Base-by-base conservation (phyloP, 1,140 invertebrate species). In the Argopecten irradians region DNA sequence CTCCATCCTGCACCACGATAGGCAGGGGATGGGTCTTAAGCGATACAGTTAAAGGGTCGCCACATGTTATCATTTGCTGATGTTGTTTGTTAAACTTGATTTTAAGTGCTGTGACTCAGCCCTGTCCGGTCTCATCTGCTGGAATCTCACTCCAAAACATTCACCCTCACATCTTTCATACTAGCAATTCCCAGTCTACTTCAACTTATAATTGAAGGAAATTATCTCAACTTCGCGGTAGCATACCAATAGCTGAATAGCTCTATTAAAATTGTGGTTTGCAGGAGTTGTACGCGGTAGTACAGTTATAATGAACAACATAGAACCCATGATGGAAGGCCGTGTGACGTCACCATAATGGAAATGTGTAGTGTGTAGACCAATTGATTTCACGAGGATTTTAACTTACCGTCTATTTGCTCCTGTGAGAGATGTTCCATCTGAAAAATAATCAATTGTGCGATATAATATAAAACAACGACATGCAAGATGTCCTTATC, bases 351-450 rank as follows among this genome's bases (percentile, higher is more conserved):
- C 55, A 71, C 11, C 5, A 28, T 28, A 22, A 71, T 5, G 22
- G 16, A n/a, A 7, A n/a, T 28, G 55, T 28, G n/a, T 71, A 5
- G 22, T 71, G 55, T 5, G 55, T n/a, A 71, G 55, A 71, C 13
- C 22, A 71, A 5, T 71, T 71, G n/a, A 71, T 28, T 28, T 71
- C 55, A 71, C 55, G 0, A 71, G 8, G 55, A 71, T n/a, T 0
- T 28, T 28, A n/a, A 71, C 55, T 71, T 71, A 71, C 55, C 55
- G 16, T 71, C 55, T 71, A 71, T 71, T 71, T 71, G 55, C 5
- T 71, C 55, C 55, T 71, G 55, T 71, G 55, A 71, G 55, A 71
- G 55, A 28, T 71, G 55, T 28, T 71, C 55, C 55, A 71, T 71
- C 55, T 71, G 55, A 3, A 71, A 71, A 28, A 71, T 71, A 71